phyloP scores from a whole-genome alignment of 2,888 invertebrate species.

The Pecten maximus region DNA sequence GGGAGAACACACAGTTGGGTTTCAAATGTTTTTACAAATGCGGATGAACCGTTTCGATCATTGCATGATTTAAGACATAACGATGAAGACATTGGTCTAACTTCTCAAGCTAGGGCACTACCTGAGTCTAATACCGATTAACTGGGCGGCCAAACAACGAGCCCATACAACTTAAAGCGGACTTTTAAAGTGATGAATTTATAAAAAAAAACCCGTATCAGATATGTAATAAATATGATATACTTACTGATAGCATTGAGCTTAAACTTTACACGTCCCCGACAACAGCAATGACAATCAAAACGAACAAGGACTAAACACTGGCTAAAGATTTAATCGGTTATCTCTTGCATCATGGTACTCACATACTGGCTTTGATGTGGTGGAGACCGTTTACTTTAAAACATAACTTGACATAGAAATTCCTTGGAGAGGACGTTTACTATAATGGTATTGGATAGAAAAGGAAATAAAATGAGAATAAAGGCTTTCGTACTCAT shows the following conservation, averaged over 20 bases:
- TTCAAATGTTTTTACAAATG: not conserved
- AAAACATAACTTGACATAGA: not conserved
- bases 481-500: not conserved
- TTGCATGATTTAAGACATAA: not conserved
- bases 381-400: not conserved
- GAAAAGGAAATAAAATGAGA: not conserved
- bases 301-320: not conserved
- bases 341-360: not conserved
- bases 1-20: not conserved
- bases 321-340: not conserved
- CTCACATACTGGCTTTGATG: not conserved
- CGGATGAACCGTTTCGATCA: not conserved
- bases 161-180: not conserved
- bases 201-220: constrained; percentile 4
- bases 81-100: not conserved
- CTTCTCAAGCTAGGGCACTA: not conserved
- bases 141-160: not conserved
- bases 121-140: not conserved
- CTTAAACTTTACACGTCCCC: not conserved
- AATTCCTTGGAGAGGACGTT: not conserved
- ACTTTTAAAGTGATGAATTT: constrained; percentile 26
- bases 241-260: not conserved
- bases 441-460: constrained; percentile 1
- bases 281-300: constrained; percentile 11
- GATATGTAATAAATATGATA: constrained; percentile 35